phyloP scores from a whole-genome alignment of 92 coral and sea anemone genomes.

The Epizoanthus illoricatus region DNA sequence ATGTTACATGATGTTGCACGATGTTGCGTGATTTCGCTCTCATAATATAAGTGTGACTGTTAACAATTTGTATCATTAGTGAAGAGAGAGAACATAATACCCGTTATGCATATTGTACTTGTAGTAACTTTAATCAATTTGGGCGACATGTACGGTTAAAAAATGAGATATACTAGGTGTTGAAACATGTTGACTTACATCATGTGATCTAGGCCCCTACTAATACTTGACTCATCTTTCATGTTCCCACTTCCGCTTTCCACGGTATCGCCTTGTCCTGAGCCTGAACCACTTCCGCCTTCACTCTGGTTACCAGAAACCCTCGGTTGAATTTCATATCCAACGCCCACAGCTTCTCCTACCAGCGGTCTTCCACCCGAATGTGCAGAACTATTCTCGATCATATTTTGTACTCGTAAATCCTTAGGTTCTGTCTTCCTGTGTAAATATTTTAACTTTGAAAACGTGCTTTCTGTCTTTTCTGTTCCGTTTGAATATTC shows the following conservation, averaged over 20 bases:
- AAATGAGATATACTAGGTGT: background rate
- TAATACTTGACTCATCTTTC: background rate
- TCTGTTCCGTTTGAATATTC: background rate
- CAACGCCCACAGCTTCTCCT: background rate
- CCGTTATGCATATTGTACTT: too few species aligned
- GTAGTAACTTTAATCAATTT: too few species aligned
- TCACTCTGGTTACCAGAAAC: background rate
- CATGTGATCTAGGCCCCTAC: background rate
- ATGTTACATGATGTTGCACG: too few species aligned
- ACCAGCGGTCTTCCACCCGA: conserved; percentile 5
- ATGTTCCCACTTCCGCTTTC: background rate
- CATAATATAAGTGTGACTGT: too few species aligned
- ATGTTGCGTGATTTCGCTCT: too few species aligned
- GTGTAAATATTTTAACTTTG: background rate
- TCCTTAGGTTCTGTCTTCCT: background rate
- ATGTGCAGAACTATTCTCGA: background rate
- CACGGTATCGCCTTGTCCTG: background rate
- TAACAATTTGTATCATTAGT: too few species aligned
- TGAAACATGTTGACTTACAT: conserved; percentile 3
- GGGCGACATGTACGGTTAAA: too few species aligned
- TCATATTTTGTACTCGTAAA: background rate
- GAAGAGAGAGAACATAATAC: too few species aligned
- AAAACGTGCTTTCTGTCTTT: background rate
- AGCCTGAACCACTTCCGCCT: conserved; percentile 21
- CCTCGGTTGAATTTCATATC: background rate